phyloP scores from a whole-genome alignment of 2,797 vertebrate genomes.

The Emydoidea blandingii region DNA sequence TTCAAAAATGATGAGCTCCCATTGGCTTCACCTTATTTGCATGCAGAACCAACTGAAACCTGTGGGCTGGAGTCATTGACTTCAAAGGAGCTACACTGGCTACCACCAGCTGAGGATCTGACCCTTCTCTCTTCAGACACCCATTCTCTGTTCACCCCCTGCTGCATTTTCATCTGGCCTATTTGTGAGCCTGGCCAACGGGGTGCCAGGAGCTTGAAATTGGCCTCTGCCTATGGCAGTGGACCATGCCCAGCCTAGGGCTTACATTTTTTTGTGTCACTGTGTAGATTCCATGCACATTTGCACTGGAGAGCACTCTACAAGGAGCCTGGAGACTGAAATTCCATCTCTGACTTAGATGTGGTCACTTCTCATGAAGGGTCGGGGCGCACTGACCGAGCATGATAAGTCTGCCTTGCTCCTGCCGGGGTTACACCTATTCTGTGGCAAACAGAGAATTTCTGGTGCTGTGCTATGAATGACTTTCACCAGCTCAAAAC shows the following conservation, averaged over 20 bases:
- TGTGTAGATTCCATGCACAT: not conserved
- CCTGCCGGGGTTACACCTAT: not conserved
- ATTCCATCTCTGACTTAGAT: fast-evolving
- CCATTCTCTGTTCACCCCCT: conserved; percentile 37
- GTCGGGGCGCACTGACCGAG: not conserved
- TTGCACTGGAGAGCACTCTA: not conserved
- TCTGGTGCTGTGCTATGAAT: not conserved
- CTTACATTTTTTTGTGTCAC: not conserved
- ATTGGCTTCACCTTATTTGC: conserved; percentile 54
- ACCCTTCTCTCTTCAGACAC: conserved; percentile 15
- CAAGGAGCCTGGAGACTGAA: not conserved
- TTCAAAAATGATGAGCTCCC: conserved; percentile 38
- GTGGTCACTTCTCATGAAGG: not conserved
- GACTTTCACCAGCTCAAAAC: not conserved
- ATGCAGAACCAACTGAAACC: not conserved
- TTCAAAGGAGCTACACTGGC: conserved; percentile 43
- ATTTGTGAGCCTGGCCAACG: not conserved
- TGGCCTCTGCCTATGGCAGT: too few relatives aligned
- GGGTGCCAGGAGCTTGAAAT: not conserved
- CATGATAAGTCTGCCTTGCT: not conserved
- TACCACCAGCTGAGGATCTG: conserved; percentile 55
- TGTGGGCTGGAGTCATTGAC: conserved; percentile 15
- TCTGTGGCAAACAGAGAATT: not conserved
- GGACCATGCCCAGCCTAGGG: not conserved
- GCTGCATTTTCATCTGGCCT: conserved; percentile 10